These are phyloP conservation scores for Epinephelus cyanopodus DNA, from an alignment of 2,113 vertebrate genomes.

Conservation along the genomic window DNA sequence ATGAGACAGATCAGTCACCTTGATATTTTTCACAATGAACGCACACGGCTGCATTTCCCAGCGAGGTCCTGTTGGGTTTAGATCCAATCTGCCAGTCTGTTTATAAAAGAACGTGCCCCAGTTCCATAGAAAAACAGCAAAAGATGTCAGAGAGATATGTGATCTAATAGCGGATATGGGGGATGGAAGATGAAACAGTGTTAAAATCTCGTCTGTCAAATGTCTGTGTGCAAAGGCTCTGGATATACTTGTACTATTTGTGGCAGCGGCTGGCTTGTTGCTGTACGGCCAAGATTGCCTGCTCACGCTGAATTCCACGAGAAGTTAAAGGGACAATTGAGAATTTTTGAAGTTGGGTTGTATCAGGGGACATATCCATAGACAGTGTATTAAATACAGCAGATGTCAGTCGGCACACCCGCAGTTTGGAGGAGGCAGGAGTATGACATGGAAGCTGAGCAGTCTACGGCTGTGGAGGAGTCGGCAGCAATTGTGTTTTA, in stretches of 20 bases:
- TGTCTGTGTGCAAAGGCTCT: slow-evolving; percentile 40
- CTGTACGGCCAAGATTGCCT: slow-evolving; percentile 1
- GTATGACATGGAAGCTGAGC: too few species aligned
- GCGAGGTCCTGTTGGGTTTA: slow-evolving; percentile 42
- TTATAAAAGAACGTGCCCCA: slow-evolving; percentile 52
- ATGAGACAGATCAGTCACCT: slow-evolving; percentile 41
- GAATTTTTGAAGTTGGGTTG: too few species aligned
- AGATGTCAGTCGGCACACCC: too few species aligned
- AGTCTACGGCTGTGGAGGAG: too few species aligned
- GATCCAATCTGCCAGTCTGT: slow-evolving; percentile 62
- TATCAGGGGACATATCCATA: too few species aligned
- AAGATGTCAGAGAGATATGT: slow-evolving; percentile 50
- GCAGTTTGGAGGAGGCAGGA: too few species aligned
- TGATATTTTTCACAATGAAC: slow-evolving; percentile 43
- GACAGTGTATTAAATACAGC: too few species aligned
- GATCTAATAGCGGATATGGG: slow-evolving; percentile 36
- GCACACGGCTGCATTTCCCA: slow-evolving; percentile 33
- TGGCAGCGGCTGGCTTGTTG: slow-evolving; percentile 26
- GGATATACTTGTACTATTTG: slow-evolving; percentile 27
- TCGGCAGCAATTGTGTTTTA: too few species aligned
- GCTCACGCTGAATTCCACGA: slow-evolving; percentile 11
- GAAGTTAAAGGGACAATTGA: slow-evolving; percentile 6
- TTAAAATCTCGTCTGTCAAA: slow-evolving; percentile 63
- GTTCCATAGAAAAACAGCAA: slow-evolving; percentile 40
- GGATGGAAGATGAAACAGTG: slow-evolving; percentile 51